These are phyloP conservation scores for Speoplatyrhinus poulsoni DNA, from an alignment of 2,113 vertebrate genomes.

Conservation along the genomic window DNA sequence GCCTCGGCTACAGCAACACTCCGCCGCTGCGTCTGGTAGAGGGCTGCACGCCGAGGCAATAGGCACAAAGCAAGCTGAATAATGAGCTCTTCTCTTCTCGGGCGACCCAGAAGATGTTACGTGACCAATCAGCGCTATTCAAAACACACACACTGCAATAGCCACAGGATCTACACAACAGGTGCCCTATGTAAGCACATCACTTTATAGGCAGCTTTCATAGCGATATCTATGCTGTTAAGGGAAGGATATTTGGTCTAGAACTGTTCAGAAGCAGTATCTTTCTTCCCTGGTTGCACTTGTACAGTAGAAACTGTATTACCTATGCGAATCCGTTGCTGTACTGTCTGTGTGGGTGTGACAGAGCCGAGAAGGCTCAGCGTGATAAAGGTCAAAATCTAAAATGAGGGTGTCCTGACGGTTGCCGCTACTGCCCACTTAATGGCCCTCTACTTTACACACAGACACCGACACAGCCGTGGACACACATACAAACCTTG, in stretches of 20 bases:
- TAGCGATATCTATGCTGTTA: conserved; percentile 14
- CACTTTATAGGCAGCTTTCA: conserved; percentile 9
- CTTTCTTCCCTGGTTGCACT: too few species aligned
- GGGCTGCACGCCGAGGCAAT: conserved; percentile 31
- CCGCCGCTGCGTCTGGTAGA: conserved; percentile 49
- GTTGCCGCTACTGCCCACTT: background rate
- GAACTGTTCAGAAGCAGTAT: too few species aligned
- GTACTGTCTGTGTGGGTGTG: too few species aligned
- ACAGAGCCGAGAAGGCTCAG: conserved; percentile 1
- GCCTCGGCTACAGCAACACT: conserved; percentile 26
- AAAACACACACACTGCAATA: conserved; percentile 37
- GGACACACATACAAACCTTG: background rate
- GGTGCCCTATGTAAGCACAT: conserved; percentile 10
- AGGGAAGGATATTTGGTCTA: too few species aligned
- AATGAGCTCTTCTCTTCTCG: conserved; percentile 53
- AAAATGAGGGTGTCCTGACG: conserved; percentile 1
- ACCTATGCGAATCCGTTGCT: too few species aligned
- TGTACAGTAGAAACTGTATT: too few species aligned
- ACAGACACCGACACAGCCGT: conserved; percentile 4
- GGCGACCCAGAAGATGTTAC: conserved; percentile 57
- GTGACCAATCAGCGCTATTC: conserved; percentile 53
- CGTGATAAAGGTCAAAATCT: conserved; percentile 17
- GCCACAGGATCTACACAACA: conserved; percentile 42
- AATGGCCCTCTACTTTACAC: background rate
- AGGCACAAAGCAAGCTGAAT: conserved; percentile 30